Percentiles rank a stretch among this genome's conserved stretches.
phyloP scores from a whole-genome alignment of 2,888 invertebrate genomes.

The Drosophila infuscata region DNA sequence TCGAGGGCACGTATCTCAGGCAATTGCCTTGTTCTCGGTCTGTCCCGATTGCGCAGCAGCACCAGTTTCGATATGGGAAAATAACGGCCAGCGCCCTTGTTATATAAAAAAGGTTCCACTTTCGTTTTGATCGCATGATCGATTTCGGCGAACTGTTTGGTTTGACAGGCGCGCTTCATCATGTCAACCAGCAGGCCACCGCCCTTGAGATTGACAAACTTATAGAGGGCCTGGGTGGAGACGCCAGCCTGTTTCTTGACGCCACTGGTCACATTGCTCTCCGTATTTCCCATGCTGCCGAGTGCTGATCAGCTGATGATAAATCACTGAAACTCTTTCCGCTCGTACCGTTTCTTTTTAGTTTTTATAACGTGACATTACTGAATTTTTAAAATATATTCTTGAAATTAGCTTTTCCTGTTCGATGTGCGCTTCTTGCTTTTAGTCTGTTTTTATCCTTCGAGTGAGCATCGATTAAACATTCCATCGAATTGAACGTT shows the following conservation, averaged over 20 bases:
- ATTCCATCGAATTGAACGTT: slow-evolving; percentile 55
- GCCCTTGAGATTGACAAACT: slow-evolving; percentile 96
- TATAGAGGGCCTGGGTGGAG: slow-evolving; percentile 93
- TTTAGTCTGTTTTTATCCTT: slow-evolving; percentile 59
- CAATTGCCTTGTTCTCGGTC: slow-evolving; percentile 92
- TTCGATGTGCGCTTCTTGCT: slow-evolving; percentile 14
- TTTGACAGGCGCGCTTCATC: slow-evolving; percentile 95
- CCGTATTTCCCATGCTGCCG: slow-evolving; percentile 90
- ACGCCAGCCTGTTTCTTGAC: slow-evolving; percentile 98
- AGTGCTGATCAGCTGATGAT: not conserved
- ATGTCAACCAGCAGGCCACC: slow-evolving; percentile 96
- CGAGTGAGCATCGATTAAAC: slow-evolving; percentile 66
- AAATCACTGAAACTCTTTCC: slow-evolving; percentile 13
- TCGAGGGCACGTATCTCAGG: slow-evolving; percentile 92
- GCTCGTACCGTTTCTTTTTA: slow-evolving; percentile 4
- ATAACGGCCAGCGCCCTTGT: slow-evolving; percentile 95
- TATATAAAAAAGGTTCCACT: slow-evolving; percentile 96
- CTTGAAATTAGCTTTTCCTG: slow-evolving; percentile 21
- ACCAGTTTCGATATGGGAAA: slow-evolving; percentile 96
- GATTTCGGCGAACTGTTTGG: slow-evolving; percentile 95
- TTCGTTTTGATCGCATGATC: slow-evolving; percentile 96
- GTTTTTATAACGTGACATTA: slow-evolving; percentile 66
- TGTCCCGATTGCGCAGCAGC: slow-evolving; percentile 93
- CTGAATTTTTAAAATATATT: slow-evolving; percentile 29
- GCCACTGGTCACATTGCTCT: slow-evolving; percentile 95